Conservation (phyloP, 2,888 invertebrate species). For the Drosophila putrida region DNA sequence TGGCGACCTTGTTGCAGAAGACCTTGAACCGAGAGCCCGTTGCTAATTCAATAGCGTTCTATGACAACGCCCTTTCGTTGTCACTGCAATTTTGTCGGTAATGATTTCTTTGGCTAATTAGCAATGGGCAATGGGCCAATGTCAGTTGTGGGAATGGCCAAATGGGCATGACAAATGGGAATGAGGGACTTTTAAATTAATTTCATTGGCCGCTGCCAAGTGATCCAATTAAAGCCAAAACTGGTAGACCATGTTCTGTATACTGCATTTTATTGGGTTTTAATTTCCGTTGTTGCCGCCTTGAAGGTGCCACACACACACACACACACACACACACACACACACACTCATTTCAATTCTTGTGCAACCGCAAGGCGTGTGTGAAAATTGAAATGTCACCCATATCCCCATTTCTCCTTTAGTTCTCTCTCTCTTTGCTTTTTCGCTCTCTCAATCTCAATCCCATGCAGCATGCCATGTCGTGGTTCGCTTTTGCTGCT, state of each 20-base stretch:
- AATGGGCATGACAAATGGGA: conserved; percentile 23
- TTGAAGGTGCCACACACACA: conserved; percentile 40
- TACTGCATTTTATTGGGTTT: conserved; percentile 66
- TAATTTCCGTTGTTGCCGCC: conserved; percentile 69
- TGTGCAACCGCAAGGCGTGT: conserved; percentile 58
- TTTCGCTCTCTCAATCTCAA: conserved; percentile 2
- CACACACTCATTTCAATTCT: conserved; percentile 28
- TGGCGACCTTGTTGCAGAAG: conserved; percentile 49
- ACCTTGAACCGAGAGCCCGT: conserved; percentile 60
- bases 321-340: conserved; percentile 24
- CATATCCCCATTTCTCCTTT: not conserved
- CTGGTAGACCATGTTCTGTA: conserved; percentile 3
- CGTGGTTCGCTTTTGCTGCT: conserved; percentile 65
- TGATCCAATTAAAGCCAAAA: conserved; percentile 47
- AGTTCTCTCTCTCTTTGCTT: not conserved
- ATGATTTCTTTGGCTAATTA: conserved; percentile 54
- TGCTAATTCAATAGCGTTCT: conserved; percentile 25
- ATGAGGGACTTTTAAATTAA: conserved; percentile 44
- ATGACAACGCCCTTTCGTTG: conserved; percentile 60
- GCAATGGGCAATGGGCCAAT: conserved; percentile 33
- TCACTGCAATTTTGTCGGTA: conserved; percentile 51
- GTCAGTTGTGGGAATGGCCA: conserved; percentile 5
- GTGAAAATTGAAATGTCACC: conserved; percentile 73
- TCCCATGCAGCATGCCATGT: conserved; percentile 44
- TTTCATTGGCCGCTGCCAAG: conserved; percentile 35